Base-by-base conservation (phyloP, 2,797 vertebrate genomes). In the Picus viridis region DNA sequence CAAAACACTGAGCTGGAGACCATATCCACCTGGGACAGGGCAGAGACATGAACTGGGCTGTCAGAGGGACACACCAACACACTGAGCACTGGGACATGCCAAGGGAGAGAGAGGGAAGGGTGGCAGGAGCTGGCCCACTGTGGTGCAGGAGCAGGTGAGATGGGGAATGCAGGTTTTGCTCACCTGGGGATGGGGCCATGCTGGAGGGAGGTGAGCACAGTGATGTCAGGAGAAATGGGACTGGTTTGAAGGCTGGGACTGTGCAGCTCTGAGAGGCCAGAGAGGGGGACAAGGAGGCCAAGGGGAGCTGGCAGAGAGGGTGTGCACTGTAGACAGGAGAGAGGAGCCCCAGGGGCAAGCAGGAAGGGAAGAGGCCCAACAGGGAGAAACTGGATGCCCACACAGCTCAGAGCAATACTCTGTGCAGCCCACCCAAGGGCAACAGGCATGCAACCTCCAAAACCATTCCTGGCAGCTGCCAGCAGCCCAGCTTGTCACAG, bases 211-310 rank as follows among this genome's bases (percentile, higher is more conserved):
- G 49, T 24, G 9, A 57, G 74, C 1, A 1, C 30, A 32, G 5
- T 1, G 7, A 62, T 2, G 1, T 7, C 39, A 43, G 0, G 19
- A 62, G 16, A 71, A 67, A 11, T 0, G 15, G n/a, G 41, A 36
- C 39, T 12, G 47, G 30, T 7, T 41, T 2, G 2, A 62, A 85
- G 43, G 64, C 3, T 61, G 75, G 34, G 59, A 49, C 58, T 53
- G n/a, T 24, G 47, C 1, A 14, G 16, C 26, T 84, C 45, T 1
- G 3, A 75, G 45, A 75, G 12, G 39, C 2, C 4, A 74, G 24
- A 61, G 64, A 49, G 41, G 41, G 58, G 56, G 49, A 23, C 41
- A 65, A 41, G 34, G 39, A 72, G 23, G 32, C 17, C 17, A 18
- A 8, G 47, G 41, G 12, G 16, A 8, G 27, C 1, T 20, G 32